phyloP scores from a whole-genome alignment of 2,113 vertebrate species.

The Phalacrocorax carbo region DNA sequence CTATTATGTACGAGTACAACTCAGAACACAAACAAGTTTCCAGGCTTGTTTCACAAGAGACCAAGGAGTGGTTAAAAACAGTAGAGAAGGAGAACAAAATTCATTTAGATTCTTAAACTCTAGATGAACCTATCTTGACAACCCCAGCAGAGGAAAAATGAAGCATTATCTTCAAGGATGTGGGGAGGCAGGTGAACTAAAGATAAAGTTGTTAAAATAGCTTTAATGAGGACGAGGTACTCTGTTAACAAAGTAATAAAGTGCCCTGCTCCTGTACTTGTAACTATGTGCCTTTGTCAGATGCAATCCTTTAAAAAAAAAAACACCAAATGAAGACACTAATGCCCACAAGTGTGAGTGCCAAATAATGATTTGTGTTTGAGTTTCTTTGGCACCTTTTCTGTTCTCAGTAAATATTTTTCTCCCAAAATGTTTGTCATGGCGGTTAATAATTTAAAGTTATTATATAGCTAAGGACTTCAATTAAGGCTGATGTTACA shows the following conservation, averaged over 20 bases:
- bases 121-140: neutral
- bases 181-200: neutral
- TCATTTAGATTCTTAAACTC: neutral
- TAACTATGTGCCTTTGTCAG: neutral
- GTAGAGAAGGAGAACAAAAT: neutral
- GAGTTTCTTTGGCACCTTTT: neutral
- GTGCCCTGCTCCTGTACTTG: neutral
- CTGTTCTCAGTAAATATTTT: neutral
- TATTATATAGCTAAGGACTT: neutral
- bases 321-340: neutral
- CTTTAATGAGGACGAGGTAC: neutral
- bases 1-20: neutral
- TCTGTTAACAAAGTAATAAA: neutral
- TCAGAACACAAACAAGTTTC: neutral
- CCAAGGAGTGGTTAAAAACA: neutral
- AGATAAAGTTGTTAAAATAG: neutral
- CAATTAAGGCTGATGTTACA: neutral
- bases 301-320: neutral
- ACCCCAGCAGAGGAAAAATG: neutral
- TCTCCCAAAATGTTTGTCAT: neutral
- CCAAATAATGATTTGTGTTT: neutral
- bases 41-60: neutral
- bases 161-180: neutral
- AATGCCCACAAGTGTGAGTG: neutral
- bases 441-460: neutral